These are phyloP conservation scores for Catalaphyllia jardinei DNA, from an alignment of 64 coral and sea anemone genomes.

Conservation along the genomic window DNA sequence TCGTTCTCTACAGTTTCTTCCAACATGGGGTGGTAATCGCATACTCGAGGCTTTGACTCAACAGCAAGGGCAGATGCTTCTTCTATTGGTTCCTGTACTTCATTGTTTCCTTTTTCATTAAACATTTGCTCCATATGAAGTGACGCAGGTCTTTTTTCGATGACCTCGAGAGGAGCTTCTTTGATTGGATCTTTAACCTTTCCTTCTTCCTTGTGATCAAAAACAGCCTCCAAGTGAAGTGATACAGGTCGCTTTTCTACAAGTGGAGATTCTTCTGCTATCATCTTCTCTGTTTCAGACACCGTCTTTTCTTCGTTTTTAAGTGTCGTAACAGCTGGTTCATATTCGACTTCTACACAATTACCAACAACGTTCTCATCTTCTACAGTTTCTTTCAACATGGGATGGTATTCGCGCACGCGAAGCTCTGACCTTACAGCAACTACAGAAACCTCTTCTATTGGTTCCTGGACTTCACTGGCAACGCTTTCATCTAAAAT, in stretches of 20 bases:
- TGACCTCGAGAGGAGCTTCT: background rate
- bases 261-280: background rate
- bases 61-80: background rate
- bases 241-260: background rate
- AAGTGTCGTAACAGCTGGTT: background rate
- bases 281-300: background rate
- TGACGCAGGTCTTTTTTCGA: slow-evolving; percentile 16
- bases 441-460: background rate
- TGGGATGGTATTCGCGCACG: background rate
- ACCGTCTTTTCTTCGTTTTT: background rate
- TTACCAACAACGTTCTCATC: background rate
- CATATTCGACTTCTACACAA: background rate
- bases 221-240: background rate
- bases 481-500: background rate
- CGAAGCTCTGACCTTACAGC: background rate
- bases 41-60: background rate
- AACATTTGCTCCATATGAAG: background rate
- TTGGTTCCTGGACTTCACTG: background rate
- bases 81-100: background rate
- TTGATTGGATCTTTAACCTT: background rate
- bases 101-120: background rate
- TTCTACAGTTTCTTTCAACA: background rate
- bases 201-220: background rate
- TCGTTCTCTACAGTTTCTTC: background rate
- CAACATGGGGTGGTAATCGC: background rate